Evolutionary conservation across 1,140 invertebrate species (phyloP).

Genomic region (Apis cerana): DNA sequence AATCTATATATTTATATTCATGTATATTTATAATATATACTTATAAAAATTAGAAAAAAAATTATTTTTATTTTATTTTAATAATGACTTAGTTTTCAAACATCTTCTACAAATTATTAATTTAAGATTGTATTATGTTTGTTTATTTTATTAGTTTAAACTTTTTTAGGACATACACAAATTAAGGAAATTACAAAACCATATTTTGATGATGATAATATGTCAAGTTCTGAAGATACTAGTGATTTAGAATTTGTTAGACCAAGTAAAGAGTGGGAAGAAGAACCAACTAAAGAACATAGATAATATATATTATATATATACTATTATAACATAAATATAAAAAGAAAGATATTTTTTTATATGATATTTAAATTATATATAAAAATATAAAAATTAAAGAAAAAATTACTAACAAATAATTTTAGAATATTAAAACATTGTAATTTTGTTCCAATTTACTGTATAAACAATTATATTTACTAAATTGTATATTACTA

Average conservation of each 20-base stretch:
- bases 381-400: not conserved
- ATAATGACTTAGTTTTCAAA: not conserved
- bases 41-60: too few species aligned
- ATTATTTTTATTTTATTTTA: too few species aligned
- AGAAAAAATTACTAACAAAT: constrained; percentile 3
- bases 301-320: constrained; percentile 33
- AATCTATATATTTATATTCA: not conserved
- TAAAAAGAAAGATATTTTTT: not conserved
- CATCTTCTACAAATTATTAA: not conserved
- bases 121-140: not conserved
- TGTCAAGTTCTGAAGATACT: constrained; percentile 69
- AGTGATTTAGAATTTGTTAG: constrained; percentile 81
- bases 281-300: constrained; percentile 51
- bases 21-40: too few species aligned
- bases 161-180: constrained; percentile 31
- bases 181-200: constrained; percentile 66
- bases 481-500: constrained; percentile 3
- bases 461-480: not conserved
- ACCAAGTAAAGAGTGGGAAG: constrained; percentile 68
- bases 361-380: constrained; percentile 1
- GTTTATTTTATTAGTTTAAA: not conserved
- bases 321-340: too few species aligned
- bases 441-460: not conserved
- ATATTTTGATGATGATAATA: constrained; percentile 80
- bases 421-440: not conserved